Percentiles rank a stretch among this genome's conserved stretches.
Conservation (phyloP, 2,888 invertebrate species). For the Pachycephus smyrnensis region DNA sequence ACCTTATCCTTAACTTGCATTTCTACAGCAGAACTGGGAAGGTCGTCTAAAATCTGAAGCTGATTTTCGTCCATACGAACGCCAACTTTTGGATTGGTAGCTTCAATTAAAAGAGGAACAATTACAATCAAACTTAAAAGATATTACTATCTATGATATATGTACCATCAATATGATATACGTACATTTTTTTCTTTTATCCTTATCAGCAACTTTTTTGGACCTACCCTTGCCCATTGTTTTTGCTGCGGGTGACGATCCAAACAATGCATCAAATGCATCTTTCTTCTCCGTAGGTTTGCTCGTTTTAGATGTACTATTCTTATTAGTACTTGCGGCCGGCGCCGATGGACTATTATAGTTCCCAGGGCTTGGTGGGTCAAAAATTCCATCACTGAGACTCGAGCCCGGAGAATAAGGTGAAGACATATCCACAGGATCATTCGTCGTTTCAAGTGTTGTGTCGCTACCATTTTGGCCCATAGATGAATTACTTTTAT, state of each 20-base stretch:
- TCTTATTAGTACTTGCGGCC: conserved; percentile 35
- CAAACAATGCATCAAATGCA: conserved; percentile 76
- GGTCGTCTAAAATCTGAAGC: conserved; percentile 86
- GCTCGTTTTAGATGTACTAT: conserved; percentile 43
- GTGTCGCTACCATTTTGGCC: conserved; percentile 66
- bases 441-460: conserved; percentile 61
- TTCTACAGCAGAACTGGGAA: conserved; percentile 93
- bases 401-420: conserved; percentile 92
- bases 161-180: conserved; percentile 8
- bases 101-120: conserved; percentile 50
- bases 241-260: conserved; percentile 67
- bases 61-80: conserved; percentile 84
- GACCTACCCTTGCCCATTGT: conserved; percentile 45
- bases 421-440: conserved; percentile 81
- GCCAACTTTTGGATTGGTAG: conserved; percentile 75
- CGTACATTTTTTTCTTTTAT: conserved; percentile 69
- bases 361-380: conserved; percentile 74
- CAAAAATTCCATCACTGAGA: conserved; percentile 88
- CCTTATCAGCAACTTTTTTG: conserved; percentile 65
- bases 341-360: conserved; percentile 48
- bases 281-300: conserved; percentile 63
- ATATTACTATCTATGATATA: neutral
- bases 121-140: conserved; percentile 1
- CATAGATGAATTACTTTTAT: conserved; percentile 52
- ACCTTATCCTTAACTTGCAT: conserved; percentile 96